Evolutionary conservation across 2,113 vertebrate genomes (phyloP), one percentile per base, ranked within the genome.

Genomic region (Zapus hudsonius): DNA sequence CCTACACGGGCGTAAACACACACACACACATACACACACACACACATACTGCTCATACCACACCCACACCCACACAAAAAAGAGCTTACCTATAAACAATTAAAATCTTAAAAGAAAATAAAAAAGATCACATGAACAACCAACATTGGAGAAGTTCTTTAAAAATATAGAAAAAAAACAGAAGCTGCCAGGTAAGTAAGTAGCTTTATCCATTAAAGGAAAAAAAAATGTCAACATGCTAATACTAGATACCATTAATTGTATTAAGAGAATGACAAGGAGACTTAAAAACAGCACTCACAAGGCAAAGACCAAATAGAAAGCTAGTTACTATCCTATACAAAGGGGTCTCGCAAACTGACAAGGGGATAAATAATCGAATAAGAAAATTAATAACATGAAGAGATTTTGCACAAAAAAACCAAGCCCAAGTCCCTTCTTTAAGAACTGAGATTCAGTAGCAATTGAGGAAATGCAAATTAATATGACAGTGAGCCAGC

Each of bases 161-260:
- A 85, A 90, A 47, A 92, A 88, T 19, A 92, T 19, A 36, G 42
- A 87, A 66, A 87, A 79, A 87, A 66, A 87, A 79, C 57, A 78
- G 33, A 83, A 72, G 27, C 61, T 44, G 20, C 12, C 17, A 59
- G 20, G 47, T 33, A 72, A 7, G n/a, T 33, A 72, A 12, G 40
- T 9, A 70, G 25, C 7, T 44, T 57, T 8, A 31, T n/a, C 19
- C 38, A 25, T 81, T 69, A 89, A 80, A 74, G 67, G 44, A 80
- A 9, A 84, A 74, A 87, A 40, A 81, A 1, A 25, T 27, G 47
- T 66, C 38, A 84, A 22, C 29, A 8, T 52, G 12, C 8, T 42
- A 72, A 64, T 59, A 64, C 86, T 22, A 81, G 6, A 75, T 36
- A 66, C 29, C 44, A 67, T 59, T 36, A 52, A 47, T 57, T 84